Conservation (phyloP, 2,797 vertebrate species). For the Pseudopleuronectes americanus region DNA sequence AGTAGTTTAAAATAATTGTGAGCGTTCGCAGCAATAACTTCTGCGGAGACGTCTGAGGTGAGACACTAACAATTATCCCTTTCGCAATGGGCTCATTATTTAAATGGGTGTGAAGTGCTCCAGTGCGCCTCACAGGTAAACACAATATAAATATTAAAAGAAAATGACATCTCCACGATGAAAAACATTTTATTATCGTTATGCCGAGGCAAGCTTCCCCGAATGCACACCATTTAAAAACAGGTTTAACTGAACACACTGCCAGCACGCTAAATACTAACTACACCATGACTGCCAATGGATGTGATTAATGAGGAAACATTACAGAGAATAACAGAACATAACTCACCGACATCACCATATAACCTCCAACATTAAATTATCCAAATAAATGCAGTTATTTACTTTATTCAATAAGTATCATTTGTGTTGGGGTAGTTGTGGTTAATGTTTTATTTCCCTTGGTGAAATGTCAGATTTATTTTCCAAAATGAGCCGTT, state of each 20-base stretch:
- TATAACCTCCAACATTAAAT: conserved; percentile 25
- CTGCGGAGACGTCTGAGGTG: conserved; percentile 54
- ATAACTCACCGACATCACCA: conserved; percentile 12
- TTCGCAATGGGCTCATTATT: conserved; percentile 57
- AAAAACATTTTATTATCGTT: conserved; percentile 41
- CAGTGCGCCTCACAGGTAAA: conserved; percentile 51
- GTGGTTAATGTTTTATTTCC: background rate
- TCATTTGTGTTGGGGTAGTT: background rate
- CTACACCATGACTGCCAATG: conserved; percentile 34
- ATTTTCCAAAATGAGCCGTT: background rate
- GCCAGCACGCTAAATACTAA: conserved; percentile 15
- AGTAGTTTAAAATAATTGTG: conserved; percentile 61
- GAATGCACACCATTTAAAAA: conserved; percentile 52
- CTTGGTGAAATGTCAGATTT: background rate
- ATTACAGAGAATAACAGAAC: conserved; percentile 19
- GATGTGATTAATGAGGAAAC: conserved; percentile 54
- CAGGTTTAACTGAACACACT: conserved; percentile 37
- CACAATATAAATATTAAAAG: conserved; percentile 55
- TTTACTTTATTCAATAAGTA: background rate
- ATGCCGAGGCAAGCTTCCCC: conserved; percentile 22
- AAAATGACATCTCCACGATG: conserved; percentile 59
- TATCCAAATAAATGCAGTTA: conserved; percentile 13
- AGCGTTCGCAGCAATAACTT: conserved; percentile 33
- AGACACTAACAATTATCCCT: conserved; percentile 60
- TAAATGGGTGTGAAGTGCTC: conserved; percentile 63